Evolutionary conservation across 2,888 invertebrate genomes (phyloP).

Genomic region (Pristionchus mayeri): DNA sequence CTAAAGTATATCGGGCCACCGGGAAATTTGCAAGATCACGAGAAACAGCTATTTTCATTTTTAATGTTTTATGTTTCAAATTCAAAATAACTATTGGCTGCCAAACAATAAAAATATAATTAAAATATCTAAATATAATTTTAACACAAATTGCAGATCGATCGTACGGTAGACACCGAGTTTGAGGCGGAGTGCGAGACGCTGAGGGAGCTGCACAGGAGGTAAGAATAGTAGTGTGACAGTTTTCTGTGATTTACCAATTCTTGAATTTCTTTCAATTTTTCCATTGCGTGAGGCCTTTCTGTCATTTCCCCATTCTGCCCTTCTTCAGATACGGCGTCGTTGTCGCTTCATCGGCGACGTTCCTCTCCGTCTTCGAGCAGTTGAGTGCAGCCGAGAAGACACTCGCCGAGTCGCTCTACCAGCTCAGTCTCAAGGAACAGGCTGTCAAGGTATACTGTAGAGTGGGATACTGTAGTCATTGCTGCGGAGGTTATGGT

Average conservation of each 20-base stretch:
- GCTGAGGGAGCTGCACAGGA: slow-evolving; percentile 83
- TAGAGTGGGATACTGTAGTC: no score
- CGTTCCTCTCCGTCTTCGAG: slow-evolving; percentile 90
- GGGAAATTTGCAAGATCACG: no score
- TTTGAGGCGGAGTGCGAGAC: slow-evolving; percentile 93
- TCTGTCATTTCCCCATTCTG: slow-evolving; percentile 27
- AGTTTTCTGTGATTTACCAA: background rate
- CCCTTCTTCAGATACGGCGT: slow-evolving; percentile 80
- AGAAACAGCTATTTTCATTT: no score
- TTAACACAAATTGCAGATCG: slow-evolving; percentile 69
- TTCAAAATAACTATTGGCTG: background rate
- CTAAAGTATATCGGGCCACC: no score
- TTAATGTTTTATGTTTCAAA: background rate
- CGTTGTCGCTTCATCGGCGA: slow-evolving; percentile 88
- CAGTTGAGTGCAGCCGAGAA: slow-evolving; percentile 90
- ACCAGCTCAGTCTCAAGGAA: slow-evolving; percentile 94
- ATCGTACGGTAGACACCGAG: slow-evolving; percentile 82
- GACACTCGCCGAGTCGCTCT: slow-evolving; percentile 91
- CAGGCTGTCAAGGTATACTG: slow-evolving; percentile 86
- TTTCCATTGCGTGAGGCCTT: slow-evolving; percentile 78
- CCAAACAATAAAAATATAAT: background rate
- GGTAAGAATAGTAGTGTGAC: slow-evolving; percentile 31
- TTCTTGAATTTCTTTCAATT: slow-evolving; percentile 77
- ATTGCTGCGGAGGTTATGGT: no score
- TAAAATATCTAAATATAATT: background rate